These are phyloP conservation scores for Periophthalmodon schlosseri DNA, from an alignment of 2,113 vertebrate species.

Conservation along the genomic window DNA sequence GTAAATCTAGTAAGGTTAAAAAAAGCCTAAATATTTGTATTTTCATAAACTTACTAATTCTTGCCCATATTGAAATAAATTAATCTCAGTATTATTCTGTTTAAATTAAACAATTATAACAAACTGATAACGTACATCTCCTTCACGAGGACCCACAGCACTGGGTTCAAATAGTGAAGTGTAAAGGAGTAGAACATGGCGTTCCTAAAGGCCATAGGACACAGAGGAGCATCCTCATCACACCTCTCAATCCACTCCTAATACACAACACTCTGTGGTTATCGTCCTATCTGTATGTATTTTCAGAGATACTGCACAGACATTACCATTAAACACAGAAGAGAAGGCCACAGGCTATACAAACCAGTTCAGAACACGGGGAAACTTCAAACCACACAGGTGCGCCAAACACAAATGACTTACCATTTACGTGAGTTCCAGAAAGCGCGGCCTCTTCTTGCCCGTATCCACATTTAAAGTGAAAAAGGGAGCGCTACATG, in stretches of 20 bases:
- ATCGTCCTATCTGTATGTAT: constrained; percentile 15
- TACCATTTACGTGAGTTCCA: constrained; percentile 52
- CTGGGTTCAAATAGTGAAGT: neutral
- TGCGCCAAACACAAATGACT: constrained; percentile 53
- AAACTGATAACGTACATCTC: neutral
- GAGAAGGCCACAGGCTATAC: neutral
- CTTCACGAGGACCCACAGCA: neutral
- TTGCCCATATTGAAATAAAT: neutral
- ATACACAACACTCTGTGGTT: neutral
- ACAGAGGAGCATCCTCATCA: constrained; percentile 2
- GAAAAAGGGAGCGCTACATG: constrained; percentile 52
- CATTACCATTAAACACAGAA: constrained; percentile 25
- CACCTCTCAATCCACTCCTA: neutral
- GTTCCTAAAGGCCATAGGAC: constrained; percentile 21
- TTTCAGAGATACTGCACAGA: constrained; percentile 7
- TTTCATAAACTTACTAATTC: neutral
- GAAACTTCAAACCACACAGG: constrained; percentile 8
- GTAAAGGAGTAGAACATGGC: constrained; percentile 24
- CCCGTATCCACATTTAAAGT: constrained; percentile 45
- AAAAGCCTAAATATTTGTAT: neutral
- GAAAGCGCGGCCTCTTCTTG: constrained; percentile 15
- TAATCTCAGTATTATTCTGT: neutral
- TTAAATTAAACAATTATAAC: neutral
- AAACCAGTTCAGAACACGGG: constrained; percentile 10
- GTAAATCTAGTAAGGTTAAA: neutral